Conservation (phyloP, 1,140 invertebrate species). For the Lepidurus couesii region DNA sequence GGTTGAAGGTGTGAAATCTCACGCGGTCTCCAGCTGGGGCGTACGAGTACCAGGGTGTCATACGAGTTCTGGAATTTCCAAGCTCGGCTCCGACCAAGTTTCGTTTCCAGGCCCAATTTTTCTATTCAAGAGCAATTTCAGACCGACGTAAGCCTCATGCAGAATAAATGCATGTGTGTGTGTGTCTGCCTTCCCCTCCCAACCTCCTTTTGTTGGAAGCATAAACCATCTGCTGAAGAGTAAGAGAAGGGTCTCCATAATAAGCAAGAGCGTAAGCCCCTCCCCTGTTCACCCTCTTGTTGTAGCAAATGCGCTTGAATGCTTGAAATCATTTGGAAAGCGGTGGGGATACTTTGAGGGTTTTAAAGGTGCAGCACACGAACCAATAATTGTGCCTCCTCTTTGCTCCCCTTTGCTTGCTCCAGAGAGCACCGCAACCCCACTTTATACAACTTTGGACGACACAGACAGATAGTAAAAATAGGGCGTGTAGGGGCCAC, state of each 20-base stretch:
- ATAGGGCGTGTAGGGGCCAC: background rate
- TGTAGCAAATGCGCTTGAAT: background rate
- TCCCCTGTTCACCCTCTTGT: background rate
- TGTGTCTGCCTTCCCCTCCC: background rate
- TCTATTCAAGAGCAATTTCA: background rate
- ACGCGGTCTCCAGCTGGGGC: background rate
- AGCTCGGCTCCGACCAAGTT: background rate
- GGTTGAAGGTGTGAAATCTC: conserved; percentile 1
- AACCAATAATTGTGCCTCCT: conserved; percentile 6
- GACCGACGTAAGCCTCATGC: background rate
- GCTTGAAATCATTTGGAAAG: background rate
- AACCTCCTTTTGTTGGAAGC: background rate
- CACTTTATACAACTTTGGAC: too few species aligned
- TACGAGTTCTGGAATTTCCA: background rate
- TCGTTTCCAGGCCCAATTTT: background rate
- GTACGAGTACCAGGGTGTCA: background rate
- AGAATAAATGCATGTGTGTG: background rate
- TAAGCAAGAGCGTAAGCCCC: background rate
- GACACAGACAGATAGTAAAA: too few species aligned
- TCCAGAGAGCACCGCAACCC: background rate
- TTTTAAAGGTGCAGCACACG: conserved; percentile 6
- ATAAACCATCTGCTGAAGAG: conserved; percentile 8
- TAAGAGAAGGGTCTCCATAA: background rate
- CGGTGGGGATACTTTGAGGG: background rate
- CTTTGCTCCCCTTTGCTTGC: background rate